phyloP scores from a whole-genome alignment of 2,797 vertebrate species.

The Lacerta agilis region DNA sequence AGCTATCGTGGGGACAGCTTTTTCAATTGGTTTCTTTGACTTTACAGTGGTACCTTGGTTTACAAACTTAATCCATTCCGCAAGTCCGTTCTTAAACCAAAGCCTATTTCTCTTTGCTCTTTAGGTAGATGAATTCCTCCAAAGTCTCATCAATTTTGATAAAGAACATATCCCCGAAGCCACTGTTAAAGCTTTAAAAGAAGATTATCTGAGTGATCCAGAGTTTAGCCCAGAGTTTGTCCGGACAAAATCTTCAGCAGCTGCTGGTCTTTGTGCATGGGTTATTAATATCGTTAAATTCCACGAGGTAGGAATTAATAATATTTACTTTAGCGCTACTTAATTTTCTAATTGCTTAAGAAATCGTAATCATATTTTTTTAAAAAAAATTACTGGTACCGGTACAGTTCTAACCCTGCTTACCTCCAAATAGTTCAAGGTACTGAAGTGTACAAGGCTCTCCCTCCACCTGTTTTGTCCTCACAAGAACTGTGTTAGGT shows the following conservation, averaged over 20 bases:
- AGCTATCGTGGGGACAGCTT: no score
- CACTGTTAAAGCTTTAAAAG: slow-evolving; percentile 78
- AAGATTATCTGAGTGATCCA: slow-evolving; percentile 80
- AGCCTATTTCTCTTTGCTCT: background rate
- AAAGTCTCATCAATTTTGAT: slow-evolving; percentile 84
- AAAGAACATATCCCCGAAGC: slow-evolving; percentile 81
- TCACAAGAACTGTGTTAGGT: background rate
- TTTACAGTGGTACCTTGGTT: no score
- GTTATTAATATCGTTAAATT: slow-evolving; percentile 83
- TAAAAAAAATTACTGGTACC: no score
- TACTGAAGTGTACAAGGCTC: background rate
- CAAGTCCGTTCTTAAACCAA: no score
- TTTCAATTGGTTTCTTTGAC: no score
- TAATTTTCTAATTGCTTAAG: slow-evolving; percentile 18
- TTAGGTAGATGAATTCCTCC: slow-evolving; percentile 82
- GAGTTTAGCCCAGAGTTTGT: slow-evolving; percentile 86
- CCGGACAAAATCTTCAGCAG: slow-evolving; percentile 81
- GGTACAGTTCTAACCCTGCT: background rate
- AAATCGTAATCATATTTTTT: background rate
- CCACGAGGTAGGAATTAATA: slow-evolving; percentile 73
- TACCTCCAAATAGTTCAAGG: background rate
- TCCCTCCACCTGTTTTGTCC: background rate
- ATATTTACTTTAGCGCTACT: background rate
- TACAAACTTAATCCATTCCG: no score
- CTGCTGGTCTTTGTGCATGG: slow-evolving; percentile 80